A percentile compares a stretch with the other conserved stretches of the same genome.
Evolutionary conservation across 2,797 vertebrate species (phyloP).

Genomic region (Pempheris klunzingeri): DNA sequence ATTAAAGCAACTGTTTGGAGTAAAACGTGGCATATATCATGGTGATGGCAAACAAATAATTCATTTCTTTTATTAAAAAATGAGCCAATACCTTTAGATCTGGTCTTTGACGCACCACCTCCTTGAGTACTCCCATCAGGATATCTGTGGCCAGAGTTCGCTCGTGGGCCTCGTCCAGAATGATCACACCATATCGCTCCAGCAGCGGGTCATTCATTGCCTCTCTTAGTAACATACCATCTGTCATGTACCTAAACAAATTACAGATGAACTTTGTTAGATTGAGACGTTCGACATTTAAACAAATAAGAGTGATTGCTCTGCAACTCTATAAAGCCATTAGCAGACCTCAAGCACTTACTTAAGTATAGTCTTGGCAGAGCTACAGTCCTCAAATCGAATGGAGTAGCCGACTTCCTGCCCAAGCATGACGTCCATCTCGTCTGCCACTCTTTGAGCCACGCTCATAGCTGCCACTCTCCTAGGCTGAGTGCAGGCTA

Average conservation of each 20-base stretch:
- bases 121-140: conserved; percentile 98
- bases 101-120: conserved; percentile 95
- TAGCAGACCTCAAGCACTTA: conserved; percentile 78
- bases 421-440: conserved; percentile 99
- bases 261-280: neutral
- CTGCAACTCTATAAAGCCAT: neutral
- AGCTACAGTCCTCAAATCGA: conserved; percentile 99
- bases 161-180: conserved; percentile 98
- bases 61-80: neutral
- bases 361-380: conserved; percentile 98
- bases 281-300: neutral
- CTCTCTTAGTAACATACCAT: conserved; percentile 97
- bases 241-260: conserved; percentile 95
- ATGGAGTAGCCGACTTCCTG: conserved; percentile 99
- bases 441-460: conserved; percentile 97
- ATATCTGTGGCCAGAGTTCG: conserved; percentile 98
- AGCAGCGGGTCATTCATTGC: conserved; percentile 99
- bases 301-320: neutral
- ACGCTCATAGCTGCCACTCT: conserved; percentile 99
- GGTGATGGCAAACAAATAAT: neutral
- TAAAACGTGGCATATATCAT: neutral
- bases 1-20: neutral
- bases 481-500: conserved; percentile 97
- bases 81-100: conserved; percentile 92
- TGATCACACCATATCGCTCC: conserved; percentile 97